Conservation (phyloP, 2,888 invertebrate species). For the Eristalis intricaria region DNA sequence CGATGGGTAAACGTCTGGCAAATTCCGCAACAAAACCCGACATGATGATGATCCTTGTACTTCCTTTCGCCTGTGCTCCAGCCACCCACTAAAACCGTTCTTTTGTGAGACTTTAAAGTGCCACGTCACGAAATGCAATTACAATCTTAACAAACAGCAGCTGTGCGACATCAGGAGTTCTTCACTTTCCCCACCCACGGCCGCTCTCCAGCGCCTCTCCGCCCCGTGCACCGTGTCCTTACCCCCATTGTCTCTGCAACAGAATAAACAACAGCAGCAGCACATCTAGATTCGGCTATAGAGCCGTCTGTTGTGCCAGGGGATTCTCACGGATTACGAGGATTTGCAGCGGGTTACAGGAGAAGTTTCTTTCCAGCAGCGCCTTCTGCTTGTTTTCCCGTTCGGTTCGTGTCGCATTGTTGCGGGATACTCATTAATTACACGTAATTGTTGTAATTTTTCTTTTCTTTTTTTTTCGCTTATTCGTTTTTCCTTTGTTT, state of each 20-base stretch:
- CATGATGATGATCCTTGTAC: constrained; percentile 60
- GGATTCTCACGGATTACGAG: constrained; percentile 61
- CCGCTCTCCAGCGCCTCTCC: not conserved
- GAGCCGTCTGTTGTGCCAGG: constrained; percentile 35
- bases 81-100: not conserved
- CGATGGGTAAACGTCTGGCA: constrained; percentile 53
- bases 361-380: constrained; percentile 44
- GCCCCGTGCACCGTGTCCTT: not conserved
- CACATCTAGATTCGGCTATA: not conserved
- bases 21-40: constrained; percentile 46
- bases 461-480: constrained; percentile 4
- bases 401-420: constrained; percentile 56
- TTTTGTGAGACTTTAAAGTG: constrained; percentile 55
- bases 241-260: not conserved
- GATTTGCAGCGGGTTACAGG: constrained; percentile 58
- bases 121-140: constrained; percentile 68
- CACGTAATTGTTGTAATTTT: constrained; percentile 52
- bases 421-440: constrained; percentile 63
- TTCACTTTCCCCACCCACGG: not conserved
- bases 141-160: constrained; percentile 65
- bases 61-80: not conserved
- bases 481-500: not conserved
- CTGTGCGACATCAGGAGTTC: constrained; percentile 58
- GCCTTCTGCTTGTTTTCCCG: constrained; percentile 22
- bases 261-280: constrained; percentile 12